phyloP scores from a whole-genome alignment of 2,888 invertebrate genomes.

The Alloscopus bannaensis region DNA sequence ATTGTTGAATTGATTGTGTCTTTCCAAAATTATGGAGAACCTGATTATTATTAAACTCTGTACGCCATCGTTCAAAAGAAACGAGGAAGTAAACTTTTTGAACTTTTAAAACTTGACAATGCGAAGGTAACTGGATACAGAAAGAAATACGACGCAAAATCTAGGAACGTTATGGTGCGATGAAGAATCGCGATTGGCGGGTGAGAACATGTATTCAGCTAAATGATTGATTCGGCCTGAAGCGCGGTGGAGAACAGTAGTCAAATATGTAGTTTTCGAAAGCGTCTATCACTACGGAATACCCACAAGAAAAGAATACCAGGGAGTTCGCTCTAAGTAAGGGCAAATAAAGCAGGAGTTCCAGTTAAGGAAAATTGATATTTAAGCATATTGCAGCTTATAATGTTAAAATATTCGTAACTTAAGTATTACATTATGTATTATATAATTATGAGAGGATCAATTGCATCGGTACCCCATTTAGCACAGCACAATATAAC shows the following conservation, averaged over 20 bases:
- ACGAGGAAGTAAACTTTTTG: slow-evolving; percentile 40
- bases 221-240: too few species aligned
- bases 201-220: too few species aligned
- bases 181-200: too few species aligned
- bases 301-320: too few species aligned
- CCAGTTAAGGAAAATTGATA: slow-evolving; percentile 35
- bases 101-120: slow-evolving; percentile 51
- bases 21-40: slow-evolving; percentile 51
- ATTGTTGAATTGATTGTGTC: slow-evolving; percentile 17
- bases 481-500: slow-evolving; percentile 63
- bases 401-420: slow-evolving; percentile 58
- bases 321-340: slow-evolving; percentile 30
- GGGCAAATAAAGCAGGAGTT: slow-evolving; percentile 39
- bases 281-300: too few species aligned
- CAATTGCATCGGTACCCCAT: slow-evolving; percentile 66
- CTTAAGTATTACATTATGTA: slow-evolving; percentile 52
- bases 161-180: too few species aligned
- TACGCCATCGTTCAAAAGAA: slow-evolving; percentile 14
- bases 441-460: slow-evolving; percentile 64
- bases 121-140: slow-evolving; percentile 56
- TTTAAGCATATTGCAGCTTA: slow-evolving; percentile 52
- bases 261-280: too few species aligned
- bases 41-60: slow-evolving; percentile 42
- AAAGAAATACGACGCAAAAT: too few species aligned
- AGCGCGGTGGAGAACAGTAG: too few species aligned